Evolutionary conservation across 2,113 vertebrate species (phyloP), one percentile per base, ranked within the genome.

Genomic region (Mormyrus iriodes): DNA sequence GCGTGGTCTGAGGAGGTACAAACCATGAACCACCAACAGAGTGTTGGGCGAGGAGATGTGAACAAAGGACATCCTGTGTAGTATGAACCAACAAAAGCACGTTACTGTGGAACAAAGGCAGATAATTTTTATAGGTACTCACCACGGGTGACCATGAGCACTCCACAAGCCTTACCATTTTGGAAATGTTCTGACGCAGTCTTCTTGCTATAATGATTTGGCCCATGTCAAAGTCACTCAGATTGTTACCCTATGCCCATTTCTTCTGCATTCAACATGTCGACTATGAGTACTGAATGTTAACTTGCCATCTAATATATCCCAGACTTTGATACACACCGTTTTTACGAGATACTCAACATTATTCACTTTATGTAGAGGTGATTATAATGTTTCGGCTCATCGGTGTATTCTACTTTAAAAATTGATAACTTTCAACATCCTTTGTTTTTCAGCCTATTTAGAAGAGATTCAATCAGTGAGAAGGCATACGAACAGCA

Each of bases 391-490:
- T 65, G n/a, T 31, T 65, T 65, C 27, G 61, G 61, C 61, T 65
- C 61, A 31, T 65, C 12, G 55, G 61, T 65, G 9, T 65, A 65
- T 27, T 65, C 76, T 82, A 44, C 39, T 39, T 44, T 4, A 44
- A 42, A 19, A 79, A 42, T 6, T 19, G 13, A 3, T 61, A 61
- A 61, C 17, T 19, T 3, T 17, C 15, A 79, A 79, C 12, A 79
- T 19, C 31, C 39, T 39, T 42, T 84, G 21, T 51, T 76, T n/a
- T 84, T 49, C 88, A 99, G 98, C 98, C 0, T 99, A 99, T 91
- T 93, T 99, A 88, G 98, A 99, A 91, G 98, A 99, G 96, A 97
- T 99, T 88, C 98, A 99, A 94, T 99, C 98, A 0, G 98, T 99
- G 55, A 96, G 98, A 76, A 97, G 98, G 88, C 98, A 99, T 76